Conservation (phyloP, 2,797 vertebrate genomes). For the Tenualosa thibaudeaui region DNA sequence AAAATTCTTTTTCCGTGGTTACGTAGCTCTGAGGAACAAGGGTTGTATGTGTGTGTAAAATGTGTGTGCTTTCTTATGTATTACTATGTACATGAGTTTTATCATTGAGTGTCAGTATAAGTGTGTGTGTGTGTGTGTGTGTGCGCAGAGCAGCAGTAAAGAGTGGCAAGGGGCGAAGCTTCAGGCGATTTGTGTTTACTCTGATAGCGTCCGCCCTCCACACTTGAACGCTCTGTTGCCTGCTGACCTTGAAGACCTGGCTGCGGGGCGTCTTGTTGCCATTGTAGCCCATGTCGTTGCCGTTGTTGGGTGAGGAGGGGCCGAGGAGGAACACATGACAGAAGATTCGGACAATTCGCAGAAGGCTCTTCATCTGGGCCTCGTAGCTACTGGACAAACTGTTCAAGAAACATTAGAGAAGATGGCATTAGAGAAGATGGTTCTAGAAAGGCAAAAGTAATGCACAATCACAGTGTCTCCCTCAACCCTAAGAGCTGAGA, state of each 20-base stretch:
- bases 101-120: background rate
- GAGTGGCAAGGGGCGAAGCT: background rate
- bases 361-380: conserved; percentile 97
- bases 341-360: conserved; percentile 96
- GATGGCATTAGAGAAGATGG: background rate
- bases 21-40: background rate
- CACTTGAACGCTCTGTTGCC: background rate
- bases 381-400: conserved; percentile 98
- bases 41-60: background rate
- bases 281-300: conserved; percentile 97
- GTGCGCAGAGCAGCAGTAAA: background rate
- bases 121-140: background rate
- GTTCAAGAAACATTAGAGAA: background rate
- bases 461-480: background rate
- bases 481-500: too few relatives aligned
- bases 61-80: background rate
- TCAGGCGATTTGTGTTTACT: conserved; percentile 10
- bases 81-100: background rate
- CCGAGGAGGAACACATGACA: conserved; percentile 95
- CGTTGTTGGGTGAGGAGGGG: conserved; percentile 91
- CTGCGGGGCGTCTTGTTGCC: conserved; percentile 97
- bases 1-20: background rate
- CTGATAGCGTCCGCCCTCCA: conserved; percentile 12
- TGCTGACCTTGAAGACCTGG: conserved; percentile 97
- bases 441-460: background rate